phyloP scores from a whole-genome alignment of 1,140 invertebrate species.

The Listronotus bonariensis region DNA sequence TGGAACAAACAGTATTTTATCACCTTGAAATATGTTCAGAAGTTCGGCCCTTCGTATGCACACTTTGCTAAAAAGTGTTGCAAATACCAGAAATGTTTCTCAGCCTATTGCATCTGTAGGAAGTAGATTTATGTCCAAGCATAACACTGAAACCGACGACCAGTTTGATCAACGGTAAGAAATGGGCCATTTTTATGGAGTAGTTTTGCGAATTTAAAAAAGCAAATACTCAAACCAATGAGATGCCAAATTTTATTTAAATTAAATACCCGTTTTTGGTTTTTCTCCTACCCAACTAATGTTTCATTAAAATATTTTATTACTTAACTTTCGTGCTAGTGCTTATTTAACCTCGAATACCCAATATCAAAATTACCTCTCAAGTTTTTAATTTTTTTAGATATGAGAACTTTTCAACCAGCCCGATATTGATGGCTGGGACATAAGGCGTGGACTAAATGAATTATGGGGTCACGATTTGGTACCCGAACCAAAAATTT shows the following conservation, averaged over 20 bases:
- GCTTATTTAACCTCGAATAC: too few species aligned
- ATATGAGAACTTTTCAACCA: slow-evolving; percentile 87
- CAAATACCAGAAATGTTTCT: slow-evolving; percentile 13
- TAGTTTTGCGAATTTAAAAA: not conserved
- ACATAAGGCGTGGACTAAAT: slow-evolving; percentile 87
- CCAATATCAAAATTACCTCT: not conserved
- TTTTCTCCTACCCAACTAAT: too few species aligned
- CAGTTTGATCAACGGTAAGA: slow-evolving; percentile 49
- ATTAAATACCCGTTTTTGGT: not conserved
- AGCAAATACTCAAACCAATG: not conserved
- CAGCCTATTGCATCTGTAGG: slow-evolving; percentile 5
- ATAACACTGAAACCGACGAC: slow-evolving; percentile 52
- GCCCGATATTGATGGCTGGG: slow-evolving; percentile 94
- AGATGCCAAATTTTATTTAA: not conserved
- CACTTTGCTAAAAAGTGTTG: slow-evolving; percentile 39
- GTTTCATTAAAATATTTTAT: not conserved
- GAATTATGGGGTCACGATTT: slow-evolving; percentile 86
- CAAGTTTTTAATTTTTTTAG: slow-evolving; percentile 47
- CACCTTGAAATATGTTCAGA: slow-evolving; percentile 46
- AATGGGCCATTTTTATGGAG: not conserved
- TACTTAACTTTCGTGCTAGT: not conserved
- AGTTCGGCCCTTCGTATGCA: slow-evolving; percentile 41
- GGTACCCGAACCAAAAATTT: slow-evolving; percentile 93
- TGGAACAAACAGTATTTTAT: slow-evolving; percentile 3
- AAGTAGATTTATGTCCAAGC: slow-evolving; percentile 32